These are phyloP conservation scores for Xestia ashworthii DNA, from an alignment of 2,888 invertebrate species.

Conservation along the genomic window DNA sequence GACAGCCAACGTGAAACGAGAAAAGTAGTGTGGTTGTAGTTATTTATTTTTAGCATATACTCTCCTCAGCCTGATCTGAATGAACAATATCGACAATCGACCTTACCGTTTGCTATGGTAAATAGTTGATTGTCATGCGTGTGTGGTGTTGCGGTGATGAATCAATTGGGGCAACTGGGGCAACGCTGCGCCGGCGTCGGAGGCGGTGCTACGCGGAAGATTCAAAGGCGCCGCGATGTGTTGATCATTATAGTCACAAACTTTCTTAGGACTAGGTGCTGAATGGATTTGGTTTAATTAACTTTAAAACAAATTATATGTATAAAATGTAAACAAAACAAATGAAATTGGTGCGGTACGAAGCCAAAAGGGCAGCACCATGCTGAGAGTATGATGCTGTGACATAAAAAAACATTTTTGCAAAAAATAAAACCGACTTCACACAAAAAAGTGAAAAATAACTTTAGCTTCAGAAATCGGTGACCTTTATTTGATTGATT, in stretches of 20 bases:
- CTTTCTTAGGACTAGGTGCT: neutral
- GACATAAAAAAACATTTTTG: too few species aligned
- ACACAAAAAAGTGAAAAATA: too few species aligned
- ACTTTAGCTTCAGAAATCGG: too few species aligned
- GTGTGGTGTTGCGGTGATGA: conserved; percentile 17
- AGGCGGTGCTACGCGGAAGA: conserved; percentile 53
- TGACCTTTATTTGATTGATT: too few species aligned
- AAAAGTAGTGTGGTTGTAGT: neutral
- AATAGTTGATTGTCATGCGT: conserved; percentile 57
- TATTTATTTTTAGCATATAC: conserved; percentile 15
- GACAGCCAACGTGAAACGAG: neutral
- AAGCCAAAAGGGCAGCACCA: too few species aligned
- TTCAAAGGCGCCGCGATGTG: conserved; percentile 14
- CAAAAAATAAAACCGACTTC: too few species aligned
- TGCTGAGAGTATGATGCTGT: too few species aligned
- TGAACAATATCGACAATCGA: conserved; percentile 22
- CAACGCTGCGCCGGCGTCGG: neutral
- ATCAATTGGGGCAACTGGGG: conserved; percentile 57
- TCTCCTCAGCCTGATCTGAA: conserved; percentile 17
- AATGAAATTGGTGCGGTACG: too few species aligned
- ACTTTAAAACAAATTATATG: too few species aligned
- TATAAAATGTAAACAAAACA: too few species aligned
- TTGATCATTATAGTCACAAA: conserved; percentile 29
- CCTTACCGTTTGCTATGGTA: conserved; percentile 51
- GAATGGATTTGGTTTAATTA: too few species aligned